Conservation (phyloP, 2,113 vertebrate genomes). For the Pagrus major region DNA sequence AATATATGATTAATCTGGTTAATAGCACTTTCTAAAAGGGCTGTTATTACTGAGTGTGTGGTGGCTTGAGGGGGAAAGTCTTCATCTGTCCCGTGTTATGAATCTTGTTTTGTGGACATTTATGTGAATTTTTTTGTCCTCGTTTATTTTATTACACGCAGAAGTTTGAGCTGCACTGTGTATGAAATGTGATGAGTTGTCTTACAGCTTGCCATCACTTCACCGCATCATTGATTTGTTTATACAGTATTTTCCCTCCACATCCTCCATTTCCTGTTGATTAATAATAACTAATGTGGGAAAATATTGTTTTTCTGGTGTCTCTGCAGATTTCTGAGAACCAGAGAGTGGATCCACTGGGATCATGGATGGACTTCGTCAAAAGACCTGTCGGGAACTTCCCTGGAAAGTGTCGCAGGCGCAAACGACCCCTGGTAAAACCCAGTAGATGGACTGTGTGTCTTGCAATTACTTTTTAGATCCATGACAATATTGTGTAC, state of each 20-base stretch:
- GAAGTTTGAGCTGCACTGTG: neutral
- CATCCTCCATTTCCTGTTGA: neutral
- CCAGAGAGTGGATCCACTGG: constrained; percentile 89
- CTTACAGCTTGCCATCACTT: neutral
- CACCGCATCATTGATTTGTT: neutral
- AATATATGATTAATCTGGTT: constrained; percentile 59
- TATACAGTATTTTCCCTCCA: neutral
- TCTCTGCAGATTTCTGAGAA: constrained; percentile 83
- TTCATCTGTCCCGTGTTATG: neutral
- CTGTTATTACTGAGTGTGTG: constrained; percentile 11
- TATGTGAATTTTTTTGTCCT: neutral
- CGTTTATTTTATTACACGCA: neutral
- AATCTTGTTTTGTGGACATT: neutral
- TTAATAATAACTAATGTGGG: neutral
- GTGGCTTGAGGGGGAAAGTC: neutral
- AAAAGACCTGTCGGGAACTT: constrained; percentile 88
- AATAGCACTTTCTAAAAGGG: constrained; percentile 50
- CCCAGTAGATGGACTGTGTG: constrained; percentile 2
- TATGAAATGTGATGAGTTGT: neutral
- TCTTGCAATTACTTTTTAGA: neutral
- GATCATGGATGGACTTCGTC: constrained; percentile 95
- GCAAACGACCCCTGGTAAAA: constrained; percentile 90
- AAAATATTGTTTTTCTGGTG: constrained; percentile 4
- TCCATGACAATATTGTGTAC: constrained; percentile 10
- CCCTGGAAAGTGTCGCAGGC: constrained; percentile 88